Base-by-base conservation (phyloP, 2,888 invertebrate genomes). In the Eumerus sabulonum region DNA sequence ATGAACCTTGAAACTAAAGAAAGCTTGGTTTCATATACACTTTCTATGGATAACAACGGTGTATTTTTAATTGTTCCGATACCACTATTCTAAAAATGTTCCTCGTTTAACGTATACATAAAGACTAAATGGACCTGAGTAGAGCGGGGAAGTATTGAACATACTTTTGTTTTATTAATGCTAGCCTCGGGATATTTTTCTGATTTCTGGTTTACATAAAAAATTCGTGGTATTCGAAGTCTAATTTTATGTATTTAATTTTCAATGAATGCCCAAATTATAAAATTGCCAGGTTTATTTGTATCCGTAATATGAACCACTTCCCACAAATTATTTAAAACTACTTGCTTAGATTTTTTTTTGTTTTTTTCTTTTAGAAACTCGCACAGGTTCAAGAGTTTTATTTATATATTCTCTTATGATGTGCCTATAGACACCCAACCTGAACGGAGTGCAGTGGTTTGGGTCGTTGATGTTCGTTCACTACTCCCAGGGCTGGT, bases 11-110 rank as follows among this genome's bases (percentile, higher is more conserved):
- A 98, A 84, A 95, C 92, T 7, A 97, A 90, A 0, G 97, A 95
- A 88, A 98, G 93, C 88, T 98, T 97, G 0, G 98, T 98, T 90
- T 99, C 99, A 87, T 99, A 99, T 82, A 99, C 97, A 17, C 99
- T 99, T 90, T 98, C 99, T 67, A 99, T 95, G 85, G 97, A 95
- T 0, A 98, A 97, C 9, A 96, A 94, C 0, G 96, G 94, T 63
- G 95, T 88, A 87, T 96, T 95, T 7, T 94, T 92, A 87, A 94
- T 92, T 81, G 95, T 89, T 84, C 94, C 93, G 12, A 88, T 77
- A 0, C 86, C 93, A 84, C 94, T 93, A 83, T 93, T 92, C 81
- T 92, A 91, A 86, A 94, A 99, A 18, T 95, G 88, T 82, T 93
- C 90, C 90, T 99, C 99, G 0, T 97, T 95, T 18, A 99, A 95